A percentile compares a stretch with the other conserved stretches of the same genome.
Evolutionary conservation across 2,113 vertebrate genomes (phyloP).

Genomic region (Rhynchopsitta pachyrhyncha): DNA sequence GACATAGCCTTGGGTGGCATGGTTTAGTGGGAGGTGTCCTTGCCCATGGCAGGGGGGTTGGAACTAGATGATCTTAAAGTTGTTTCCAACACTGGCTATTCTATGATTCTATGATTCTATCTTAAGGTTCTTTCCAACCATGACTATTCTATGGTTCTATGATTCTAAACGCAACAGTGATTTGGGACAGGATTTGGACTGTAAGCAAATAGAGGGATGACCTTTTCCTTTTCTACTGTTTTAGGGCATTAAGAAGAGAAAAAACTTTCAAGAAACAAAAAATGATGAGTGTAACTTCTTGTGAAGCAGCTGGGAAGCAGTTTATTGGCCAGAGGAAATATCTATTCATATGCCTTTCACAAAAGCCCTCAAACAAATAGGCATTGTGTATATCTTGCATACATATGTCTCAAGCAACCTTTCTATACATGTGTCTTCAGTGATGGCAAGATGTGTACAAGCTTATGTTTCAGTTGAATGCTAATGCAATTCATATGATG

Average conservation of each 20-base stretch:
- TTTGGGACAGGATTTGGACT: neutral
- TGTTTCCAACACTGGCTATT: too few species aligned
- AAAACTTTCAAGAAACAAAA: neutral
- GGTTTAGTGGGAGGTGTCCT: too few species aligned
- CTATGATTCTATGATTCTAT: too few species aligned
- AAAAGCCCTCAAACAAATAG: neutral
- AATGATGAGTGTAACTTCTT: neutral
- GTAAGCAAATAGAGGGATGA: neutral
- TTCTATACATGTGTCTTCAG: neutral
- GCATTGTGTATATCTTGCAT: neutral
- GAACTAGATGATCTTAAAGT: too few species aligned
- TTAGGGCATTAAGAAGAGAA: neutral
- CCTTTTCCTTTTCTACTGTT: neutral
- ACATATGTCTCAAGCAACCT: neutral
- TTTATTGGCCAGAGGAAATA: neutral
- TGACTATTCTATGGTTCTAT: too few species aligned
- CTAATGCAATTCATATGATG: neutral
- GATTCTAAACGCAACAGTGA: neutral
- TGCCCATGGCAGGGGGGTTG: too few species aligned
- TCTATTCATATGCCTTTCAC: neutral
- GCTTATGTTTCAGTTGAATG: neutral
- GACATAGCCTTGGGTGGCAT: too few species aligned
- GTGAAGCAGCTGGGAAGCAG: neutral
- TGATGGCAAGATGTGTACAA: neutral
- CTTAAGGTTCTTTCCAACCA: too few species aligned